These are phyloP conservation scores for Alcis repandata DNA, from an alignment of 2,888 invertebrate genomes.

Conservation along the genomic window DNA sequence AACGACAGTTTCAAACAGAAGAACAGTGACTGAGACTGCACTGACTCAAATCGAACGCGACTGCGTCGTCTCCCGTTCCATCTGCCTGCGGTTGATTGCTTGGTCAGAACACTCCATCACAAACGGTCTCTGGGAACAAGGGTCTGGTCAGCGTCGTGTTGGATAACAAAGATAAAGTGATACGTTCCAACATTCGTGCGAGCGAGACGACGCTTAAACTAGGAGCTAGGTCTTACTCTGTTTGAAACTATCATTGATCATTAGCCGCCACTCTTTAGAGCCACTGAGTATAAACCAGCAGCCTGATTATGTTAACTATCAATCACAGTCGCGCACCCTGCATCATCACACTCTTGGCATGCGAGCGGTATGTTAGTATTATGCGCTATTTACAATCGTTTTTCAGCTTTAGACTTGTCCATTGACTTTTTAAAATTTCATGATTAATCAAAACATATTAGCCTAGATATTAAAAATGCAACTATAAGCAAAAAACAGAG, in stretches of 20 bases:
- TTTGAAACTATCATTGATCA: too few species aligned
- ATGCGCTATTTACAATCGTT: background rate
- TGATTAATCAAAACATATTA: background rate
- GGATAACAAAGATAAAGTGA: too few species aligned
- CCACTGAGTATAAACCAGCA: background rate
- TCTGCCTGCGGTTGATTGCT: too few species aligned
- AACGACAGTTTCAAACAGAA: background rate
- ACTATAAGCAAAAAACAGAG: slow-evolving; percentile 7
- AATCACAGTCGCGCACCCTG: background rate
- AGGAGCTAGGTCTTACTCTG: too few species aligned
- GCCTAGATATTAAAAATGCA: background rate
- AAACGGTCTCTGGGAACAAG: too few species aligned
- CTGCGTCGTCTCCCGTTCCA: too few species aligned
- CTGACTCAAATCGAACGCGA: too few species aligned
- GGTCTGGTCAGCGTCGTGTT: too few species aligned
- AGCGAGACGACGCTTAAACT: too few species aligned
- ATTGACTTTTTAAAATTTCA: background rate
- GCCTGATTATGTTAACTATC: background rate
- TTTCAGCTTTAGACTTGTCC: background rate
- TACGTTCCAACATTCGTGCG: too few species aligned
- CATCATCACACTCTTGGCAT: background rate
- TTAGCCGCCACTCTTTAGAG: background rate
- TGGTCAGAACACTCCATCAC: too few species aligned
- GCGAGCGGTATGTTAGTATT: background rate
- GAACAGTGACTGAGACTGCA: background rate